Evolutionary conservation across 2,888 invertebrate species (phyloP).

Genomic region (Patella ulyssiponensis): DNA sequence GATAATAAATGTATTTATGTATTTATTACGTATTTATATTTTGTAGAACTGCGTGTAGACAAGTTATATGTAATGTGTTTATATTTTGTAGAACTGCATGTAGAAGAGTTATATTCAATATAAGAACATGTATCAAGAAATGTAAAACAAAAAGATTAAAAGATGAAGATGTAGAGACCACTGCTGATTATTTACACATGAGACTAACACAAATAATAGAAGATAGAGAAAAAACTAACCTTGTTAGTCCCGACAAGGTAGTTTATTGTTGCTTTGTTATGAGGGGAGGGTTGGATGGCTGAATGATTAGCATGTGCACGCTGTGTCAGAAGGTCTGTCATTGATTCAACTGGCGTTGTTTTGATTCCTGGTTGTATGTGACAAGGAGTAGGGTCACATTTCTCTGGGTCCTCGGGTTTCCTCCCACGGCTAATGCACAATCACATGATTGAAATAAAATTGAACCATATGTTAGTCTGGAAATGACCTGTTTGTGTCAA

Average conservation of each 20-base stretch:
- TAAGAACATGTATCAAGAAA: slow-evolving; percentile 57
- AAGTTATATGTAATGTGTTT: slow-evolving; percentile 29
- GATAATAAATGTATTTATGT: too few relatives aligned
- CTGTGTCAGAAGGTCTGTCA: too few relatives aligned
- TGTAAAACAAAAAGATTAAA: slow-evolving; percentile 54
- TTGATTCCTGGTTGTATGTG: too few relatives aligned
- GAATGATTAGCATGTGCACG: too few relatives aligned
- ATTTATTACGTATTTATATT: not conserved
- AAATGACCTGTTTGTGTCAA: too few relatives aligned
- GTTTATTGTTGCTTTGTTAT: slow-evolving; percentile 13
- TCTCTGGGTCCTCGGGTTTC: too few relatives aligned
- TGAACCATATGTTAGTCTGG: too few relatives aligned
- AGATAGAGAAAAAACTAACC: slow-evolving; percentile 33
- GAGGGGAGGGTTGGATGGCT: too few relatives aligned
- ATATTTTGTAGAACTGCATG: slow-evolving; percentile 54
- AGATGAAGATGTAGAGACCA: slow-evolving; percentile 50
- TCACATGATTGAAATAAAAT: too few relatives aligned
- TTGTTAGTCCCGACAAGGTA: slow-evolving; percentile 58
- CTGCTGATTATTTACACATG: slow-evolving; percentile 40
- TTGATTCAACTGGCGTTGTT: too few relatives aligned
- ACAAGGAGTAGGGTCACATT: too few relatives aligned
- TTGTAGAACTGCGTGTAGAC: slow-evolving; percentile 55
- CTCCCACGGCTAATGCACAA: too few relatives aligned
- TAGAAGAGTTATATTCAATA: slow-evolving; percentile 51
- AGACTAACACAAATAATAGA: slow-evolving; percentile 37